Conservation (phyloP, 2,113 vertebrate genomes). For the Astur gentilis region DNA sequence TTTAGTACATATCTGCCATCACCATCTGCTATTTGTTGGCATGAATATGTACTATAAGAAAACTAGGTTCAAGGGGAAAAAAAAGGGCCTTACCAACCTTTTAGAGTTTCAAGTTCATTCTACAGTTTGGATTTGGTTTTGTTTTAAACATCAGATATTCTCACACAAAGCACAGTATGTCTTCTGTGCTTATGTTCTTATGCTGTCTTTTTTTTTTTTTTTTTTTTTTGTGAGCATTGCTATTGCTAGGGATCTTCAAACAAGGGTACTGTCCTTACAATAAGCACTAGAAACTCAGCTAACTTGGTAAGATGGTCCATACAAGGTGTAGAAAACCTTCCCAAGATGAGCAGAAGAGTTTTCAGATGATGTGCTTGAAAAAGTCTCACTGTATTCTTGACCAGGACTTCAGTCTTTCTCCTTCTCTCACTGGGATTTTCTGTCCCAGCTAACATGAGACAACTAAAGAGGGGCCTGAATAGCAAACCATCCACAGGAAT, state of each 20-base stretch:
- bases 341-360: neutral
- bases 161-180: neutral
- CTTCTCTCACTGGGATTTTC: neutral
- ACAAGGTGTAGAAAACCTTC: neutral
- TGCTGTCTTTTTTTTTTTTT: neutral
- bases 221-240: neutral
- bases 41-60: neutral
- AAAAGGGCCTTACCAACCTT: neutral
- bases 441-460: neutral
- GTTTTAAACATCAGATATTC: neutral
- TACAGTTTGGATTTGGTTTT: neutral
- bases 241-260: neutral
- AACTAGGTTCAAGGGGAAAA: neutral
- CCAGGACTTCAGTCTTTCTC: neutral
- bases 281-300: neutral
- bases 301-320: neutral
- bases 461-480: neutral
- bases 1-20: conserved; percentile 30
- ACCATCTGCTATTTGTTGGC: conserved; percentile 57
- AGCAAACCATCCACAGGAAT: neutral
- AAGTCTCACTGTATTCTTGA: neutral
- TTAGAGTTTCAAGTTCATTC: neutral
- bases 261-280: neutral
- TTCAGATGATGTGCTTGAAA: neutral
- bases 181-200: neutral